These are phyloP conservation scores for Cettia cetti DNA, from an alignment of 2,113 vertebrate species.

Conservation along the genomic window DNA sequence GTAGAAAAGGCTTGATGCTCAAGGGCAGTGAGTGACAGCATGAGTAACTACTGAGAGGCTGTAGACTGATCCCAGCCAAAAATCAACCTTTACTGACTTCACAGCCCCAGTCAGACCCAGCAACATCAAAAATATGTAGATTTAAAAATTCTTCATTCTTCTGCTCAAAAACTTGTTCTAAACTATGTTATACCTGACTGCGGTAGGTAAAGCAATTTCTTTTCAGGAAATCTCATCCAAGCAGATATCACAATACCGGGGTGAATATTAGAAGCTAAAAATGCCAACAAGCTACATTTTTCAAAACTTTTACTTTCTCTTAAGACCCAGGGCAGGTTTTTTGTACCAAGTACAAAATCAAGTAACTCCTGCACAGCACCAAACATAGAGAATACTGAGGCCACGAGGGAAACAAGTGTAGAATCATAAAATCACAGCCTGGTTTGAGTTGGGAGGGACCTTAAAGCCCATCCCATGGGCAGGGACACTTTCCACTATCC, in stretches of 20 bases:
- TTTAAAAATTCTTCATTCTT: neutral
- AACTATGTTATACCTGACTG: neutral
- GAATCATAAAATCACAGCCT: neutral
- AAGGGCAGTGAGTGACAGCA: neutral
- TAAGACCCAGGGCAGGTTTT: neutral
- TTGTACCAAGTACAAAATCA: neutral
- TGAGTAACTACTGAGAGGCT: neutral
- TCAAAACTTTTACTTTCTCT: neutral
- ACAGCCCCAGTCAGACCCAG: neutral
- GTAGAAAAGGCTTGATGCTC: neutral
- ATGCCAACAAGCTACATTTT: neutral
- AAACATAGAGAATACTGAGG: fast-evolving
- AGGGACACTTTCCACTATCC: fast-evolving
- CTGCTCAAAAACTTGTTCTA: neutral
- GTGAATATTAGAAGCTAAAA: neutral
- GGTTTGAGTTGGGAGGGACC: neutral
- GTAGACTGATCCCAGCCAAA: neutral
- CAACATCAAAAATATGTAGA: neutral
- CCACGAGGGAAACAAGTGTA: neutral
- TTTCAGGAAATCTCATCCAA: neutral
- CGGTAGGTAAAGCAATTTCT: neutral
- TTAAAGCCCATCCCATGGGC: fast-evolving
- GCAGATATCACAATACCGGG: fast-evolving
- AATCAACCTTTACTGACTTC: neutral
- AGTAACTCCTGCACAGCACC: neutral